A percentile compares a stretch with the other conserved stretches of the same genome.
Conservation (phyloP, 2,113 vertebrate species). For the Stigmatopora nigra region DNA sequence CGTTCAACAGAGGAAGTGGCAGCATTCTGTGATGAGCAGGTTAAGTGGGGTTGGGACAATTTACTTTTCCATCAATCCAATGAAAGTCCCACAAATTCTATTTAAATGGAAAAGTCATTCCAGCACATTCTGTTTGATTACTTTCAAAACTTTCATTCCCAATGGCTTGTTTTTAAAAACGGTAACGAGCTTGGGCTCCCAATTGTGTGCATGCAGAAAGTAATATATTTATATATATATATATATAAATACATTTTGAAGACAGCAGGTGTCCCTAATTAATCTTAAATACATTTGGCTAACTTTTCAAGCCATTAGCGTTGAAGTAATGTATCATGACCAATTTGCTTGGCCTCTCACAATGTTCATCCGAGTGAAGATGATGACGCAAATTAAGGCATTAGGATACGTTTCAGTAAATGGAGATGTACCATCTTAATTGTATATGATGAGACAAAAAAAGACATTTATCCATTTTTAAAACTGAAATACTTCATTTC, state of each 20-base stretch:
- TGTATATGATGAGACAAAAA: too few relatives aligned
- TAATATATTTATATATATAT: slow-evolving; percentile 34
- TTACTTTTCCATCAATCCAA: slow-evolving; percentile 43
- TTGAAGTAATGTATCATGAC: slow-evolving; percentile 47
- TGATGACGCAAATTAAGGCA: slow-evolving; percentile 26
- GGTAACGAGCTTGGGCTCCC: slow-evolving; percentile 47
- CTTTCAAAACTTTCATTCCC: slow-evolving; percentile 40
- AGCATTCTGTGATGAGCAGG: slow-evolving; percentile 49
- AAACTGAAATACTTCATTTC: not conserved
- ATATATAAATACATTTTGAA: slow-evolving; percentile 26
- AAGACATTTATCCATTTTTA: not conserved
- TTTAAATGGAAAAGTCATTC: slow-evolving; percentile 51
- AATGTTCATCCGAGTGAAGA: not conserved
- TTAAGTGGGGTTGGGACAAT: slow-evolving; percentile 66
- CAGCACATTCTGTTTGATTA: slow-evolving; percentile 53
- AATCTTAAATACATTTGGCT: slow-evolving; percentile 48
- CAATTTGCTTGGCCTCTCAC: slow-evolving; percentile 36
- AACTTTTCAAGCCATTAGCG: slow-evolving; percentile 53
- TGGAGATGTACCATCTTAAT: too few relatives aligned
- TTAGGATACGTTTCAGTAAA: not conserved
- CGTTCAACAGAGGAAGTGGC: slow-evolving; percentile 21
- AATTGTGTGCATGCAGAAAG: slow-evolving; percentile 48
- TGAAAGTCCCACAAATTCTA: slow-evolving; percentile 56
- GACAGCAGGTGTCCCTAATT: slow-evolving; percentile 54
- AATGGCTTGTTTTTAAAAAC: slow-evolving; percentile 53